Base-by-base conservation (phyloP, 2,113 vertebrate species). In the Lophotis ruficrista region DNA sequence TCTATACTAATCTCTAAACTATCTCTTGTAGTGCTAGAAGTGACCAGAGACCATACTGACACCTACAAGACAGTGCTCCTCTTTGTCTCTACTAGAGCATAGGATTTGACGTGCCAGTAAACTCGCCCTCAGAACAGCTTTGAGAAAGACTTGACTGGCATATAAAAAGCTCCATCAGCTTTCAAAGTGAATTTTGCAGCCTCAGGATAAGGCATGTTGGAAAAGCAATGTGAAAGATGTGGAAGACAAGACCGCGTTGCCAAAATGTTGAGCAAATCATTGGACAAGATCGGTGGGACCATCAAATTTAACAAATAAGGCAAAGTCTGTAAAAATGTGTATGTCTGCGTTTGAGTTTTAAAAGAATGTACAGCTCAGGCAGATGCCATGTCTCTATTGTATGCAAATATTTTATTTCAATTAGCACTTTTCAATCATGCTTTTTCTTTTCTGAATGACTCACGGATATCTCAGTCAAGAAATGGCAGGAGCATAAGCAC, bases 401-500 rank as follows among this genome's bases (percentile, higher is more conserved):
- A 95, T 96, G 96, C 95, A 96, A 96, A 94, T 96, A 84, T 91
- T 84, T 94, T 75, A 93, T 57, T 96, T 96, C 90, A 95, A 69
- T 97, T 97, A 96, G 89, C 96, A 95, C 94, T 94, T 96, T 82
- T 84, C 86, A 96, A 97, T 96, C 76, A 92, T 30, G 41, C n/a
- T 72, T 91, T 92, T 84, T 89, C 88, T 82, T 89, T 94, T 87
- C 54, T 35, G 31, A 94, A 89, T 96, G 94, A 97, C 80, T 95
- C 96, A 96, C 1, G 2, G 45, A 27, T 70, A 77, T 89, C 56
- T 92, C 90, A 89, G 86, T 95, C 83, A 93, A 96, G 92, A 93
- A 93, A 87, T 37, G 50, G 85, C 79, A 96, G 64, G 72, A 96
- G 64, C 48, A 41, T 23, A 83, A 93, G 20, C 43, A 68, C 53